Evolutionary conservation across 2,797 vertebrate species (phyloP), one percentile per base, ranked within the genome.

Genomic region (Carcharodon carcharias): DNA sequence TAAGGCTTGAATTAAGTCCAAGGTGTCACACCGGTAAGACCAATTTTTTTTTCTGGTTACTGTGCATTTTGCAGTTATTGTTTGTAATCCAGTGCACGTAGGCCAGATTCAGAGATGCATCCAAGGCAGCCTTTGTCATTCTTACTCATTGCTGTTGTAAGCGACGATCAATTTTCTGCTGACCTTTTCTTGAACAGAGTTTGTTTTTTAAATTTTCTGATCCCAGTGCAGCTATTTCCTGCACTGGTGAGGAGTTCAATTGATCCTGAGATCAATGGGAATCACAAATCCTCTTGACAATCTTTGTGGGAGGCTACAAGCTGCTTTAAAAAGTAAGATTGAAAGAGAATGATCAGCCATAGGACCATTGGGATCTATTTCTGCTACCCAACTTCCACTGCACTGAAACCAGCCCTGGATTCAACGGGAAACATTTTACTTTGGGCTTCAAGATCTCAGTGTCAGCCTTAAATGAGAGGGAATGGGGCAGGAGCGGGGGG

Each of bases 171-270:
- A 91, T 91, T 91, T 56, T 91, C 88, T 91, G 88, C 3, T n/a
- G 88, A 91, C 56, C 88, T 18, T 91, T 91, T n/a, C 88, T 56
- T 4, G 56, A 61, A 35, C 88, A 91, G 88, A 6, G 56, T n/a
- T 1, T n/a, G 35, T 80, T 50, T 82, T 63, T 11, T 91, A 35
- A 8, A 58, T 61, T 31, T 85, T 80, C 85, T 28, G 54, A 56
- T 92, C 50, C 50, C 45, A 73, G 96, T 56, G 95, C 40, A 56
- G 82, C 87, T 93, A 67, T 96, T 73, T 63, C 96, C 56, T 67
- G 63, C 96, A 96, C 50, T 96, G n/a, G 40, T 82, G 31, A 96
- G 88, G 89, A 63, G 4, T 96, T 91, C 14, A 31, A 91, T 91
- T 91, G 88, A 91, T 91, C 56, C 88, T 61, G 56, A n/a, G 58